phyloP scores from a whole-genome alignment of 1,140 invertebrate genomes.

The Acromyrmex charruanus region DNA sequence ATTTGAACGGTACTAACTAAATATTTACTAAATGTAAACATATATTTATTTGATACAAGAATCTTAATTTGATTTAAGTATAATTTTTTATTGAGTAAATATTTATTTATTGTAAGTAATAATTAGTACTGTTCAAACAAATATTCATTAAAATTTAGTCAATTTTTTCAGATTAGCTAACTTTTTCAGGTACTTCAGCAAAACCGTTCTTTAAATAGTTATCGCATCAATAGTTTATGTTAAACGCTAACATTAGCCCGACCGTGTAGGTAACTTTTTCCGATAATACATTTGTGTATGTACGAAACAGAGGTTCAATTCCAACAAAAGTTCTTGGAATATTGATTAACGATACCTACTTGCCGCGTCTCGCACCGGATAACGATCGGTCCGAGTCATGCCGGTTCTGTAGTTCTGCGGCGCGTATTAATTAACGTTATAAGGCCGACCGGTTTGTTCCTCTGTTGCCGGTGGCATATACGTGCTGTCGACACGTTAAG shows the following conservation, averaged over 20 bases:
- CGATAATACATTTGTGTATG: not conserved
- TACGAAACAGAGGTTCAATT: not conserved
- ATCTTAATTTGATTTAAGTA: too few species aligned
- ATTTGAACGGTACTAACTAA: too few species aligned
- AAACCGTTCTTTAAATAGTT: not conserved
- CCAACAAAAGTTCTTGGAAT: slow-evolving; percentile 59
- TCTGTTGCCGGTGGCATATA: slow-evolving; percentile 24
- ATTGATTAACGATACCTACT: slow-evolving; percentile 72
- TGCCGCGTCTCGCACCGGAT: slow-evolving; percentile 63
- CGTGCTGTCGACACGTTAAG: slow-evolving; percentile 35
- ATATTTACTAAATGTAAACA: too few species aligned
- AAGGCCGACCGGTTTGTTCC: slow-evolving; percentile 51
- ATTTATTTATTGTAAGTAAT: too few species aligned
- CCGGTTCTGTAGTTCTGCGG: slow-evolving; percentile 67
- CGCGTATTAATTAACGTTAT: slow-evolving; percentile 79
- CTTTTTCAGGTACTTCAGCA: too few species aligned
- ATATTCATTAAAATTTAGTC: too few species aligned
- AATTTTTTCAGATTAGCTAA: too few species aligned
- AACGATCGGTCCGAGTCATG: slow-evolving; percentile 73
- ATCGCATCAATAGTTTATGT: not conserved
- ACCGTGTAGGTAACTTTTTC: not conserved
- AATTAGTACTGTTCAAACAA: too few species aligned
- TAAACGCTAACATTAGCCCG: not conserved
- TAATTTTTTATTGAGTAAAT: too few species aligned
- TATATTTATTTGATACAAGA: too few species aligned